Evolutionary conservation across 2,113 vertebrate species (phyloP), one percentile per base, ranked within the genome.

Genomic region (Ahaetulla prasina): DNA sequence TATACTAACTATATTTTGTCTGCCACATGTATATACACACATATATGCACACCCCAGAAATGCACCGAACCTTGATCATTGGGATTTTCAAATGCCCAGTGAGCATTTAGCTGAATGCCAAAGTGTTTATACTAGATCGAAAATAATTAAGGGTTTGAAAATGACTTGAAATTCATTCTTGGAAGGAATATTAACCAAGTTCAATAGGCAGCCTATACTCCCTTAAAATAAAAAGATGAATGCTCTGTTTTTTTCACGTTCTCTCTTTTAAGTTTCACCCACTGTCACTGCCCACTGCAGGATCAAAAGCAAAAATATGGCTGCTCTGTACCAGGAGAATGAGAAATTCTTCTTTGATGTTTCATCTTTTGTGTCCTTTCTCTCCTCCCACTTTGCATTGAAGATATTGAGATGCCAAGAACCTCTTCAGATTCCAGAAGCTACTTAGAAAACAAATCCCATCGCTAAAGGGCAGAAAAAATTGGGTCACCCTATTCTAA

Each of bases 281-380:
- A 85, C 43, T 87, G 47, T 14, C 91, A 95, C 88, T 74, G 95
- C 93, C 68, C 93, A 94, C 27, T 87, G 87, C 84, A 91, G 89
- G 94, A 93, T 94, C 54, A 93, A 95, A 96, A 93, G 68, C 68
- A 89, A 87, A 90, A 94, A 50, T 80, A 86, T 95, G 94, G 39
- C 47, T 74, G 47, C 94, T 47, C 89, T 87, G 12, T 90, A 94
- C 91, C 93, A 91, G 89, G 87, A 94, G 88, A 94, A 30, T 80
- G 86, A 93, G 2, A 91, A 93, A 89, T 93, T 94, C 85, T 0
- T 85, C 87, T 93, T 94, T 90, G 63, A 93, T 94, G 88, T 93
- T 94, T 93, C 84, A 57, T 91, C 87, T 55, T 53, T 85, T 63
- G 5, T 53, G 16, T 88, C 9, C 3, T 74, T 94, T 3, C 92